Evolutionary conservation across 2,113 vertebrate genomes (phyloP), one percentile per base, ranked within the genome.

Genomic region (Hemicordylus capensis): DNA sequence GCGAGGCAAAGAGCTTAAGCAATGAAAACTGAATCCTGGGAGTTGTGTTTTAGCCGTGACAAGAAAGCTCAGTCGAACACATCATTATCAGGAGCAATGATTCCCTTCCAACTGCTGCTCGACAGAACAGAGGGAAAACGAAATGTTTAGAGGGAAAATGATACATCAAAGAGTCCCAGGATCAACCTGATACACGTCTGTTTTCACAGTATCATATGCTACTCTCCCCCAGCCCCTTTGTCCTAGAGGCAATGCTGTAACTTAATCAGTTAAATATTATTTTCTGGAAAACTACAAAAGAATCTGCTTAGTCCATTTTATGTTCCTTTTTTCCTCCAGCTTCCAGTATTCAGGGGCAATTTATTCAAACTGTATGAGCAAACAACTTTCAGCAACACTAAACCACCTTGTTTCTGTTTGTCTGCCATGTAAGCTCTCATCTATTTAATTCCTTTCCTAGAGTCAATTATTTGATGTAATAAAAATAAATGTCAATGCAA

Each of bases 391-490:
- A 83, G n/a, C 17, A 67, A 2, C 75, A 51, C 34, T 42, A 20
- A 89, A 79, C 69, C 26, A 84, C 77, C 81, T 83, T 89, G 59
- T 90, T 93, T 86, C 66, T 89, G 63, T 92, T 58, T 6, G 56
- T 76, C 22, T 91, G 86, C 67, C 64, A 88, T 75, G 44, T 91
- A 84, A n/a, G 37, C 15, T 89, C 75, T 91, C 56, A 76, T 56
- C 83, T 88, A 86, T 84, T 90, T 91, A 39, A 78, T 24, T 92
- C 92, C 85, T 90, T 90, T 90, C 67, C 63, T 90, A 73, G 37
- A 87, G 69, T 93, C 93, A 90, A 88, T 92, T 94, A 88, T 89
- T 83, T 83, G 66, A 48, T 77, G 19, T 80, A 96, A 90, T 89
- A 89, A 79, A 61, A 94, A 84, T 91, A 91, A 90, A 92, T 88